These are phyloP conservation scores for Cranoglanis bouderius DNA, from an alignment of 2,113 vertebrate species.

Conservation along the genomic window DNA sequence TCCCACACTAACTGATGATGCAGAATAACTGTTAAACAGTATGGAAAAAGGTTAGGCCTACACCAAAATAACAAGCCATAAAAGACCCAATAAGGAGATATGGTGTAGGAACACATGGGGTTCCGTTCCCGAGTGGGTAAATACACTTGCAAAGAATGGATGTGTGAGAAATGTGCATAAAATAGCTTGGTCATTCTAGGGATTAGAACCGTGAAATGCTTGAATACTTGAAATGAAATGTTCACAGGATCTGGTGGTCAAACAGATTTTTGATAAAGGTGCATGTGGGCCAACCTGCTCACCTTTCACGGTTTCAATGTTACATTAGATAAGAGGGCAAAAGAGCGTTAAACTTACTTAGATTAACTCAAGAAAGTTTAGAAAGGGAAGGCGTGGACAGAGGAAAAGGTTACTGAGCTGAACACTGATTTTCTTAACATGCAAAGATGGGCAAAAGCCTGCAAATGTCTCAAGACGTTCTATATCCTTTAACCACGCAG, in stretches of 20 bases:
- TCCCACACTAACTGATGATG: background rate
- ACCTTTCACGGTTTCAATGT: background rate
- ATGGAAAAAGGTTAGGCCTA: background rate
- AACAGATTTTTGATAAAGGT: slow-evolving; percentile 4
- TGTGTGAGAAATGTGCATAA: background rate
- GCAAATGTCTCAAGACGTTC: background rate
- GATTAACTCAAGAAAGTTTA: background rate
- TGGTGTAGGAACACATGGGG: background rate
- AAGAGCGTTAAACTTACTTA: background rate
- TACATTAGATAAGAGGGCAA: background rate
- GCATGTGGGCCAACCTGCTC: background rate
- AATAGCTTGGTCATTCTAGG: background rate
- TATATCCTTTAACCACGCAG: background rate
- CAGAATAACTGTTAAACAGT: background rate
- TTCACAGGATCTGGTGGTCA: background rate
- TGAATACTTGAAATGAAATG: background rate
- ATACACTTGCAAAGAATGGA: background rate
- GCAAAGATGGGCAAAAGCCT: background rate
- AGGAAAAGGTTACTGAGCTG: background rate
- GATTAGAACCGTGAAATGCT: background rate
- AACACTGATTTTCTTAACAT: background rate
- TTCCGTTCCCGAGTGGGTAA: background rate
- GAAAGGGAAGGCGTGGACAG: background rate
- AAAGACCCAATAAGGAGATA: background rate
- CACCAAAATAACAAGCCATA: background rate